Evolutionary conservation across 2,113 vertebrate genomes (phyloP).

Genomic region (Anser cygnoides): DNA sequence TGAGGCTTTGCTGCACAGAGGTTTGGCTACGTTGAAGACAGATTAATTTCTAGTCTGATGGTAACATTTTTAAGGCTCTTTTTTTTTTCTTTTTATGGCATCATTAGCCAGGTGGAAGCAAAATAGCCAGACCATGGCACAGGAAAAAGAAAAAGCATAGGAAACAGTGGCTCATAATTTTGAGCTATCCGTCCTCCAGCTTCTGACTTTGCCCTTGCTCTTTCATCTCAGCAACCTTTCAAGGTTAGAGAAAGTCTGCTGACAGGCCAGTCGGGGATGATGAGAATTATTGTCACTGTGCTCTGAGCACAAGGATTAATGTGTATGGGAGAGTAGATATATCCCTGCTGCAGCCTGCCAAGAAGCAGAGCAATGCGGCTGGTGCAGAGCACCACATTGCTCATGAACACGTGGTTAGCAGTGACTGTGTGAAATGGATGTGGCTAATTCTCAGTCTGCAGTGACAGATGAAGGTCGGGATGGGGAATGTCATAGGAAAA

Average conservation of each 20-base stretch:
- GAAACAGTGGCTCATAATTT: not conserved
- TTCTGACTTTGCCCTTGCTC: not conserved
- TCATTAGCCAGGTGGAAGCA: not conserved
- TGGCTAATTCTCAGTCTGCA: not conserved
- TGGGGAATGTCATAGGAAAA: not conserved
- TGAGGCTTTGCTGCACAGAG: not conserved
- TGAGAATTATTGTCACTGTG: not conserved
- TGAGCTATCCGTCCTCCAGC: not conserved
- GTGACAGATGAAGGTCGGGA: not conserved
- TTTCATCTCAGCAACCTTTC: not conserved
- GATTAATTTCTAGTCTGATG: not conserved
- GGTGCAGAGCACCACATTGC: accelerated
- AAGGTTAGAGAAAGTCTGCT: not conserved
- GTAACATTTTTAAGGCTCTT: not conserved
- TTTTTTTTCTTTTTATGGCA: too few species aligned
- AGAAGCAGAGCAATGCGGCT: not conserved
- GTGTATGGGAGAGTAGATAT: accelerated
- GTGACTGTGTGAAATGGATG: accelerated
- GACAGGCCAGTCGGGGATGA: not conserved
- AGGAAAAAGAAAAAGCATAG: not conserved
- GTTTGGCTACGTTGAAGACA: not conserved
- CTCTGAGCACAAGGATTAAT: not conserved
- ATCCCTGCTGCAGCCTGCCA: not conserved
- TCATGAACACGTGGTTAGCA: not conserved
- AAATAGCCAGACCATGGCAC: not conserved